phyloP scores from a whole-genome alignment of 2,113 vertebrate species.

The Lutjanus erythropterus region DNA sequence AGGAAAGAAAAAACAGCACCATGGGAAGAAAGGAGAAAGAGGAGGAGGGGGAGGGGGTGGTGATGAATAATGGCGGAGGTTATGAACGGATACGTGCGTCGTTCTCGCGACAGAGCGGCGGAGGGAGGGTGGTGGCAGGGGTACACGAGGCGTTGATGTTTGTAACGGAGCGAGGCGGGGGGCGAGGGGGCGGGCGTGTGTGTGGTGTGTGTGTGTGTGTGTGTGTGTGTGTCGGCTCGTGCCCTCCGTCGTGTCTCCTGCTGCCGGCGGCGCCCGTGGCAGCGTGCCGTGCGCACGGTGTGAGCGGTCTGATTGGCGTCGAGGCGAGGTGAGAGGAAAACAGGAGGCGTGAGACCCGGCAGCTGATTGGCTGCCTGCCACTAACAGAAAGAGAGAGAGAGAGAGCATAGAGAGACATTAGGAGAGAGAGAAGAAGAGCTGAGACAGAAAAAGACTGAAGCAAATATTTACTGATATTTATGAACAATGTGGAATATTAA shows the following conservation, averaged over 20 bases:
- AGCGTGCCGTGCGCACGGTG: conserved; percentile 42
- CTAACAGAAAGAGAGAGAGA: conserved; percentile 42
- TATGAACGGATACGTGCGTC: conserved; percentile 70
- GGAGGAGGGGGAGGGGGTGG: background rate
- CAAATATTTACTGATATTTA: background rate
- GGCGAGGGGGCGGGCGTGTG: no score
- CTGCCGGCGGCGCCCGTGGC: conserved; percentile 60
- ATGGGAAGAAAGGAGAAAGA: conserved; percentile 11
- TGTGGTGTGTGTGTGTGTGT: conserved; percentile 17
- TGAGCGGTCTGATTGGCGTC: conserved; percentile 74
- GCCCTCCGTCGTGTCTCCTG: conserved; percentile 66
- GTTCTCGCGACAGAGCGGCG: conserved; percentile 53
- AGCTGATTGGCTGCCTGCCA: conserved; percentile 86
- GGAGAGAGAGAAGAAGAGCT: conserved; percentile 35
- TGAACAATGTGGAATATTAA: background rate
- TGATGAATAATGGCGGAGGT: conserved; percentile 74
- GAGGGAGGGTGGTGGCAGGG: conserved; percentile 36
- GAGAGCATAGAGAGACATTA: conserved; percentile 67
- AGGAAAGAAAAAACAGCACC: conserved; percentile 38
- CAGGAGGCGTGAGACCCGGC: conserved; percentile 83
- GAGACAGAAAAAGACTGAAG: background rate
- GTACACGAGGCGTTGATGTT: conserved; percentile 52
- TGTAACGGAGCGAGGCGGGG: conserved; percentile 31
- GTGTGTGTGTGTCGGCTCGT: conserved; percentile 60
- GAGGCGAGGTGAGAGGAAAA: conserved; percentile 85